Evolutionary conservation across 2,113 vertebrate species (phyloP).

Genomic region (Gulo gulo): DNA sequence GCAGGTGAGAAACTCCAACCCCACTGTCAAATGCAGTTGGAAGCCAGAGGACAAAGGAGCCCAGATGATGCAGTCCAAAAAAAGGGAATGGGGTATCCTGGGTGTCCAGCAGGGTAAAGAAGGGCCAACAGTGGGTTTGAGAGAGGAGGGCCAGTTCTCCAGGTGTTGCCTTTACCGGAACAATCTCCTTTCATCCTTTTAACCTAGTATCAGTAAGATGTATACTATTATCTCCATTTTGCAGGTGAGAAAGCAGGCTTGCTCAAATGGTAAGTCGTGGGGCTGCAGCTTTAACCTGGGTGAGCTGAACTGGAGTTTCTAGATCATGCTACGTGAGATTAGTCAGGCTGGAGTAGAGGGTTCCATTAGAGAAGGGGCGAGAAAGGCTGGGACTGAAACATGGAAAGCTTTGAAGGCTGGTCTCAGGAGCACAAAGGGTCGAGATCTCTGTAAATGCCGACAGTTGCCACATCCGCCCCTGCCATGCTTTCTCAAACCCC

Average conservation of each 20-base stretch:
- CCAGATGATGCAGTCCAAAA: neutral
- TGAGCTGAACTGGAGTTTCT: neutral
- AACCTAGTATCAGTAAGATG: neutral
- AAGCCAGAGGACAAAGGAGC: neutral
- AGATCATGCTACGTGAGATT: neutral
- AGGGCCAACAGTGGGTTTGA: neutral
- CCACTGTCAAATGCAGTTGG: neutral
- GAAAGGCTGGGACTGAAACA: neutral
- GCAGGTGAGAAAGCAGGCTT: neutral
- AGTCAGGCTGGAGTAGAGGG: neutral
- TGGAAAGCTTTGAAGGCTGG: neutral
- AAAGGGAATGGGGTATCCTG: neutral
- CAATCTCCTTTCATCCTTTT: neutral
- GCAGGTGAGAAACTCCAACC: neutral
- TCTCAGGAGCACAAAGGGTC: neutral
- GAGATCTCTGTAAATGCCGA: neutral
- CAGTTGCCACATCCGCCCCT: neutral
- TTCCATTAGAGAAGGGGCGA: neutral
- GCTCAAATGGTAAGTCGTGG: neutral
- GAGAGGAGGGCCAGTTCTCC: neutral
- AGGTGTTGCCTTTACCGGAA: neutral
- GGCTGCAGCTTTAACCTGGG: neutral
- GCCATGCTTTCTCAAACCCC: neutral
- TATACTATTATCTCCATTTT: neutral
- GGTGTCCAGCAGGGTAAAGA: neutral